These are phyloP conservation scores for Acyrthosiphon pisum DNA, from an alignment of 1,140 invertebrate genomes.

Conservation along the genomic window DNA sequence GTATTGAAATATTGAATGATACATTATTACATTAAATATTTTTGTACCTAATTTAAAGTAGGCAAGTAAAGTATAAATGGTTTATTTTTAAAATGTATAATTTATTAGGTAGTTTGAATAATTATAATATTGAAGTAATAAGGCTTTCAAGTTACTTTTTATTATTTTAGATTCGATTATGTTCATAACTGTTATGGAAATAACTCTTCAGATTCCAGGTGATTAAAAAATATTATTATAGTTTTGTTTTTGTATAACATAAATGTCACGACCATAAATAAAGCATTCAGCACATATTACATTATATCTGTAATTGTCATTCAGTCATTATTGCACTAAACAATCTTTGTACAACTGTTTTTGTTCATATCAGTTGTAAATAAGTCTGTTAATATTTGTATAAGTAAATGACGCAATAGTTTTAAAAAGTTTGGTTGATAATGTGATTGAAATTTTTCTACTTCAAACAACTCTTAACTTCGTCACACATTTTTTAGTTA, in stretches of 20 bases:
- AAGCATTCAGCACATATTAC: background rate
- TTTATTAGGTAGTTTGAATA: background rate
- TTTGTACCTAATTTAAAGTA: background rate
- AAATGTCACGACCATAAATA: background rate
- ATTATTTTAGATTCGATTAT: background rate
- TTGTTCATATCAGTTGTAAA: background rate
- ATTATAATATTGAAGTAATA: background rate
- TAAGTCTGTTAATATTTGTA: constrained; percentile 9
- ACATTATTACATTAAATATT: background rate
- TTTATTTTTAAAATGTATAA: background rate
- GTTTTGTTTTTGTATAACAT: background rate
- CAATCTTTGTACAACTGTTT: constrained; percentile 24
- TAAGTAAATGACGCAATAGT: background rate
- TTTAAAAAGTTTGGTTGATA: background rate
- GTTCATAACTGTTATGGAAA: background rate
- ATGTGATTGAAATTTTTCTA: background rate
- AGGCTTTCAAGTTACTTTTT: background rate
- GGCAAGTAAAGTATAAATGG: background rate
- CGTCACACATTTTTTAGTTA: background rate
- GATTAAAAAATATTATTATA: background rate
- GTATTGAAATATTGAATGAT: background rate
- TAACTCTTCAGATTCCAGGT: background rate
- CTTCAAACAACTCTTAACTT: background rate
- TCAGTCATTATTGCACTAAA: background rate
- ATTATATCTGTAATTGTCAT: background rate